Percentiles rank a stretch among this genome's conserved stretches.
phyloP scores from a whole-genome alignment of 2,888 invertebrate species.

The Erebia ligea region DNA sequence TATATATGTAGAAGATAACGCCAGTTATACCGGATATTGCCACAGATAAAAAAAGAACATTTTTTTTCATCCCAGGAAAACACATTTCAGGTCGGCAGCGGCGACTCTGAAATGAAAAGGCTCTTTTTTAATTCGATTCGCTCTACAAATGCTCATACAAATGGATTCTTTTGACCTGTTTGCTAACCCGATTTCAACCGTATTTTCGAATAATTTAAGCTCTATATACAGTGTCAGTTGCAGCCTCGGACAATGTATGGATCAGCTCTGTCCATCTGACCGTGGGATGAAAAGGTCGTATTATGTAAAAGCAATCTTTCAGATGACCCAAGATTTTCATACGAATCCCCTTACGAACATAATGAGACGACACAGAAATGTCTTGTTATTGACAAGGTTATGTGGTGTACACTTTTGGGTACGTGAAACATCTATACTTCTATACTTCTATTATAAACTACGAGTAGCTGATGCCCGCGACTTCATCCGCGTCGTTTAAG shows the following conservation, averaged over 20 bases:
- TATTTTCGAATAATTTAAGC: background rate
- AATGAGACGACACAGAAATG: conserved; percentile 5
- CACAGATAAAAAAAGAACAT: background rate
- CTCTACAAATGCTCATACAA: conserved; percentile 19
- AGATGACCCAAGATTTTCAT: conserved; percentile 12
- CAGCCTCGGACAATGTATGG: background rate
- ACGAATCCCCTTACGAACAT: background rate
- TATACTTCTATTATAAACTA: background rate
- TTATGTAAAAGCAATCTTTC: conserved; percentile 22
- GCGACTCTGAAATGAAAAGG: conserved; percentile 3
- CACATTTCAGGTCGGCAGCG: background rate
- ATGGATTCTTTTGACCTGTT: conserved; percentile 1
- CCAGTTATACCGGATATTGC: background rate
- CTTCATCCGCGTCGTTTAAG: too few relatives aligned
- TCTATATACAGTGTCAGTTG: background rate
- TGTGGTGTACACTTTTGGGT: background rate
- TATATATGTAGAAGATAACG: too few relatives aligned
- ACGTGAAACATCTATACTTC: too few relatives aligned
- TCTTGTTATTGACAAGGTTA: background rate
- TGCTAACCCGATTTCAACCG: background rate
- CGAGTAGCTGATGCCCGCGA: too few relatives aligned
- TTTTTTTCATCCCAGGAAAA: background rate
- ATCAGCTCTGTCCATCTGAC: conserved; percentile 11
- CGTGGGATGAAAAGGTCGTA: conserved; percentile 17
- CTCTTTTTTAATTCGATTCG: conserved; percentile 18